Evolutionary conservation across 1,140 invertebrate species (phyloP).

Genomic region (Anastrepha obliqua): DNA sequence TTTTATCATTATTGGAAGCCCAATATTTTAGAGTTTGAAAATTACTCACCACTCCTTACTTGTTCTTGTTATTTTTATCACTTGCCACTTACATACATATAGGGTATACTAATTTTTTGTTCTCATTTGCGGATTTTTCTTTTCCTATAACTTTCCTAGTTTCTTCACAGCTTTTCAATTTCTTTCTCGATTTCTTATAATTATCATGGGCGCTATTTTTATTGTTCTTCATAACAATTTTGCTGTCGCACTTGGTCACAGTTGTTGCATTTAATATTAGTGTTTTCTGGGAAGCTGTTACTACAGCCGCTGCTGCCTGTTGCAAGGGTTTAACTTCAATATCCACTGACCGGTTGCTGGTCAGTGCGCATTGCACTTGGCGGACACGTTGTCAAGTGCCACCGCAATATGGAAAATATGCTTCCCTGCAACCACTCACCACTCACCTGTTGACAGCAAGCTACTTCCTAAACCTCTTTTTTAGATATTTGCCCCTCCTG

Average conservation of each 20-base stretch:
- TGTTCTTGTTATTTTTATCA: too few species aligned
- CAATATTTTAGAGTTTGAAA: too few species aligned
- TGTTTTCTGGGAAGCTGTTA: background rate
- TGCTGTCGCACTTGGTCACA: background rate
- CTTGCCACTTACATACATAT: too few species aligned
- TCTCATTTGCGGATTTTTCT: too few species aligned
- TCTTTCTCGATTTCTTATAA: background rate
- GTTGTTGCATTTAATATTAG: background rate
- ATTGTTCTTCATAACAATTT: background rate
- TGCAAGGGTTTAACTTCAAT: background rate
- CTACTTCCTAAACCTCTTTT: background rate
- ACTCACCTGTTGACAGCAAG: background rate
- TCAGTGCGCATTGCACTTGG: background rate
- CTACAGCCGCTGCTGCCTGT: background rate
- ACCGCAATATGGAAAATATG: background rate
- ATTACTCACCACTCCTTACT: too few species aligned
- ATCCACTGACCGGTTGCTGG: background rate
- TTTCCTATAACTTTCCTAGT: too few species aligned
- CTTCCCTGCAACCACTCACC: too few species aligned
- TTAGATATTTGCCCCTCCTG: background rate
- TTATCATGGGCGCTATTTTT: background rate
- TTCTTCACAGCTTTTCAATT: too few species aligned
- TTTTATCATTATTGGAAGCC: too few species aligned
- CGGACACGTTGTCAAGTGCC: conserved; percentile 4
- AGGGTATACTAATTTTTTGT: too few species aligned